These are phyloP conservation scores for Octomys mimax DNA, from an alignment of 2,797 vertebrate species.

Conservation along the genomic window DNA sequence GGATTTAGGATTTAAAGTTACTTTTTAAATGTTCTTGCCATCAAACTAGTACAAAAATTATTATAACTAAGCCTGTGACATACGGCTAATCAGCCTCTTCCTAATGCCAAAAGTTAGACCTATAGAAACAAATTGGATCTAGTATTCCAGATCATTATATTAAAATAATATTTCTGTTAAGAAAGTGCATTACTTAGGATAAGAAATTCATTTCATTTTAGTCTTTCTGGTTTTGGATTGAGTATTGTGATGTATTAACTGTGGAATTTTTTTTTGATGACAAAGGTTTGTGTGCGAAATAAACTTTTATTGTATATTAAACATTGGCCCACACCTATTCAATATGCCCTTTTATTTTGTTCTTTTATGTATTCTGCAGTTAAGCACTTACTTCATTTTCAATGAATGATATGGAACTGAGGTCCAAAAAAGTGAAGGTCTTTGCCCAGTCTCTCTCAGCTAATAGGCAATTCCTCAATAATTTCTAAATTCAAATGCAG, in stretches of 20 bases:
- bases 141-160: constrained; percentile 7
- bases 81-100: background rate
- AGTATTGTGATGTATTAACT: background rate
- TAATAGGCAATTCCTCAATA: background rate
- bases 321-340: background rate
- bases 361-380: background rate
- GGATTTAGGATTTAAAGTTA: background rate
- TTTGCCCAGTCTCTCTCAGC: background rate
- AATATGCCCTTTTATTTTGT: background rate
- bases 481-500: background rate
- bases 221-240: background rate
- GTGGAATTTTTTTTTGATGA: background rate
- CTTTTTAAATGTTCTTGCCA: constrained; percentile 34
- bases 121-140: constrained; percentile 13
- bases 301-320: background rate
- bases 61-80: background rate
- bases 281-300: background rate
- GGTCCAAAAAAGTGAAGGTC: background rate
- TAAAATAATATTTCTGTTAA: constrained; percentile 40
- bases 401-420: background rate
- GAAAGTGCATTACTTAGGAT: background rate
- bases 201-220: constrained; percentile 2
- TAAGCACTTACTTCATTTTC: background rate
- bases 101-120: constrained; percentile 18
- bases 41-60: background rate